Conservation (phyloP, 2,113 vertebrate species). For the Phrynocephalus versicolor region DNA sequence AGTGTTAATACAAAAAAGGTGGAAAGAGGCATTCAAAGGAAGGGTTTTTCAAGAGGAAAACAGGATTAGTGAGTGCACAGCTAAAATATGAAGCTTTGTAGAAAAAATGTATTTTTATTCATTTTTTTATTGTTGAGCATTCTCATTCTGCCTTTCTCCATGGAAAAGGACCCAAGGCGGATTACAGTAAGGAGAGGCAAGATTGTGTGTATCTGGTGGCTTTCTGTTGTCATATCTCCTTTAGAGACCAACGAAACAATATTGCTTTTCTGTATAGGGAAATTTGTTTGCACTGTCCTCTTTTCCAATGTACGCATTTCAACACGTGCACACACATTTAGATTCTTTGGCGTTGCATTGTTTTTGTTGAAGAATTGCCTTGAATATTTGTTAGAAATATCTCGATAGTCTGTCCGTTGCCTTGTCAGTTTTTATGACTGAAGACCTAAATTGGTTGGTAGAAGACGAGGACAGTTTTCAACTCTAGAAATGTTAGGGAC, state of each 20-base stretch:
- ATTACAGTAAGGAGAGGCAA: no score
- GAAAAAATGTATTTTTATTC: no score
- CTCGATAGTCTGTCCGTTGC: not conserved
- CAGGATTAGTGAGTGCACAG: not conserved
- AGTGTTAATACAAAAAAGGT: constrained; percentile 54
- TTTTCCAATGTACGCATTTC: not conserved
- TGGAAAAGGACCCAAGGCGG: no score
- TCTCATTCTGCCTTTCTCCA: no score
- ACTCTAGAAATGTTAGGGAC: not conserved
- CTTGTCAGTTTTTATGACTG: not conserved
- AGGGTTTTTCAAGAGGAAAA: not conserved
- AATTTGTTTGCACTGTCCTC: not conserved
- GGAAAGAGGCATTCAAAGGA: constrained; percentile 33
- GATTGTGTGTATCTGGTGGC: not conserved
- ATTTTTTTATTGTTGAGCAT: no score
- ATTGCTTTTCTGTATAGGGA: not conserved
- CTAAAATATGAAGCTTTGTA: not conserved
- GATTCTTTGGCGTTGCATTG: not conserved
- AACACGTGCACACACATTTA: not conserved
- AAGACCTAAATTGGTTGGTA: not conserved
- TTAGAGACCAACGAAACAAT: not conserved
- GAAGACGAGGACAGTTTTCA: not conserved
- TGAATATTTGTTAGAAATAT: constrained; percentile 11
- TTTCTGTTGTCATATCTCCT: not conserved
- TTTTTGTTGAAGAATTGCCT: not conserved